Conservation (phyloP, 1,140 invertebrate species). For the Globodera ellingtonae region DNA sequence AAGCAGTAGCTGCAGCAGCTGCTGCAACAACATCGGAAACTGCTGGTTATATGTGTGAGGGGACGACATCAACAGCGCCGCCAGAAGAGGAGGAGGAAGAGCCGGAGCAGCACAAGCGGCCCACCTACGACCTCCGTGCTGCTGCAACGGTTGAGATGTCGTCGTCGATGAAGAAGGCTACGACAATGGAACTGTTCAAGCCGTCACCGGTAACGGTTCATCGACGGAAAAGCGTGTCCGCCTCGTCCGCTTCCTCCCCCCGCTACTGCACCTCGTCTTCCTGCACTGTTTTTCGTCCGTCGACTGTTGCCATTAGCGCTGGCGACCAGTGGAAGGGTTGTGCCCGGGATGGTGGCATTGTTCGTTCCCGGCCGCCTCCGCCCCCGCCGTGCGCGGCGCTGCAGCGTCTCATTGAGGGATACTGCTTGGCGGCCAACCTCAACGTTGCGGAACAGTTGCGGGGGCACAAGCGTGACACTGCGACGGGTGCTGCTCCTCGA, state of each 20-base stretch:
- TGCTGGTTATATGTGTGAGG: background rate
- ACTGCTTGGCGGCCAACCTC: conserved; percentile 35
- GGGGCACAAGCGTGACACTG: background rate
- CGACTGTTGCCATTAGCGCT: too few species aligned
- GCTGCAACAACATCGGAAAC: background rate
- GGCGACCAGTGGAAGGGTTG: too few species aligned
- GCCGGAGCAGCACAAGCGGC: background rate
- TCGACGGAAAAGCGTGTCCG: background rate
- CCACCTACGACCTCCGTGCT: background rate
- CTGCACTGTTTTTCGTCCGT: too few species aligned
- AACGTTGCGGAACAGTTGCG: conserved; percentile 9
- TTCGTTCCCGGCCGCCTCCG: conserved; percentile 15
- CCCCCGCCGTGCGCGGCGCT: conserved; percentile 16
- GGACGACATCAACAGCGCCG: background rate
- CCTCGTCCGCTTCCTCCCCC: background rate
- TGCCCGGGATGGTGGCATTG: background rate
- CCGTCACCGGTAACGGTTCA: too few species aligned
- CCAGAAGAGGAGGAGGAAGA: background rate
- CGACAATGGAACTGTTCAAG: too few species aligned
- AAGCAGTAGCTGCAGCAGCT: background rate
- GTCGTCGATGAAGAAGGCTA: too few species aligned
- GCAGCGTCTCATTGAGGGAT: conserved; percentile 30
- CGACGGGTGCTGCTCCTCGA: background rate
- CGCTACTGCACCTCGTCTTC: background rate
- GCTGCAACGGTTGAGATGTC: too few species aligned